Conservation (phyloP, 2,888 invertebrate genomes). For the Noctuana brunneofusca region DNA sequence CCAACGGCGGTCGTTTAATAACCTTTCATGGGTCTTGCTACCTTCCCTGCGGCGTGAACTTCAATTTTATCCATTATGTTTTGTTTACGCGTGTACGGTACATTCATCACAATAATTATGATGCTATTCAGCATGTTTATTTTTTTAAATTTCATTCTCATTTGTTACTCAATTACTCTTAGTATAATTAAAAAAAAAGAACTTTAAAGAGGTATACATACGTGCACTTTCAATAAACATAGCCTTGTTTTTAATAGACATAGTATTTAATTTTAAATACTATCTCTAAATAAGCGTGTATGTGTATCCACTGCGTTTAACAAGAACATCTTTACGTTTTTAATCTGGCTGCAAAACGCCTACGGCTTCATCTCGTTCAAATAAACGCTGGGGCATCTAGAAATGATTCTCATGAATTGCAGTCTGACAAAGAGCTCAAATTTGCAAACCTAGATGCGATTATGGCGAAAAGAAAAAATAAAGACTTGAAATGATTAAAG, state of each 20-base stretch:
- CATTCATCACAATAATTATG: background rate
- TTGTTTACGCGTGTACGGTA: no score
- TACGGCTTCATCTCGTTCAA: conserved; percentile 30
- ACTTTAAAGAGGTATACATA: no score
- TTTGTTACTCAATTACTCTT: no score
- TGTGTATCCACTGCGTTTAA: background rate
- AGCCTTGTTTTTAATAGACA: no score
- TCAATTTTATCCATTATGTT: background rate
- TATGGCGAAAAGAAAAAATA: conserved; percentile 28
- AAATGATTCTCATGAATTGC: conserved; percentile 29
- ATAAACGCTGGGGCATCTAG: conserved; percentile 29
- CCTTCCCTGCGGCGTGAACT: background rate
- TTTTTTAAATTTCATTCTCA: no score
- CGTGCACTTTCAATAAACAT: no score
- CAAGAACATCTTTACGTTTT: conserved; percentile 22
- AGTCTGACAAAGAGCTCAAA: conserved; percentile 32
- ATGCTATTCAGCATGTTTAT: background rate
- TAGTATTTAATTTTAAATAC: background rate
- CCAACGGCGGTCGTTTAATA: background rate
- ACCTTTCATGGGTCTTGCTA: background rate
- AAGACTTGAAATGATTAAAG: conserved; percentile 19
- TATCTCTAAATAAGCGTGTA: background rate
- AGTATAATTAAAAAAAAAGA: background rate
- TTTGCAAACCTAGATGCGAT: conserved; percentile 32
- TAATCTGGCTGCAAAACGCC: conserved; percentile 31